Base-by-base conservation (phyloP, 2,113 vertebrate genomes). In the Motacilla tschutschensis region DNA sequence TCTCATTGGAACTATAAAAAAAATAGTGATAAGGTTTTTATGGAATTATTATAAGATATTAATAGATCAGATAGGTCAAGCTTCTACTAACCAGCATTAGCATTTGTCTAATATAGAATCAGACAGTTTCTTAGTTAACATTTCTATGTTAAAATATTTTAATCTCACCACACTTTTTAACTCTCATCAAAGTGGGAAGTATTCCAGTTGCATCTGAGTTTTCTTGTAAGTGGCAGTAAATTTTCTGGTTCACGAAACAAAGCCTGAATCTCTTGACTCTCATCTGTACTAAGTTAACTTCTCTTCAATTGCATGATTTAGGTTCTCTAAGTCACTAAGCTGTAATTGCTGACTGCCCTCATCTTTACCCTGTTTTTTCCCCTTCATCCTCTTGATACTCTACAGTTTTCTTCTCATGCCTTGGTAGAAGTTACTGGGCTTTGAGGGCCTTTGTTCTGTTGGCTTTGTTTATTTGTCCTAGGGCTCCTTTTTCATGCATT, bases 391-490 rank as follows among this genome's bases (percentile, higher is more conserved):
- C 36, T 71, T 79, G 40, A 60, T 79, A 44, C 13, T 66, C 33
- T 55, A 1, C 26, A 29, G 28, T 36, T 44, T 76, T 40, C 74
- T 92, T 91, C 55, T 44, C 60, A n/a, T 63, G 75, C 16, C 33
- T 62, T 76, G 28, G 53, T 83, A 75, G 83, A 73, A 81, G 35
- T 44, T 47, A 33, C 53, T 71, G 82, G 75, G 31, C 44, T 85
- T 82, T 83, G 72, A 91, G 54, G n/a, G 17, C 41, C 69, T 91
- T 91, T 92, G 64, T 88, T 93, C 60, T 57, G 6, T 64, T 80
- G 79, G 58, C 62, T 86, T 88, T 92, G 79, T 92, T 90, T 94
- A 35, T 88, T 93, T 94, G 85, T 82, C 88, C 76, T 88, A 54
- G 36, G 76, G 79, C 88, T 93, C 46, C 35, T 75, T 88, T 87